These are phyloP conservation scores for Dendronephthya gigantea DNA, from an alignment of 64 coral and sea anemone species.

Conservation along the genomic window DNA sequence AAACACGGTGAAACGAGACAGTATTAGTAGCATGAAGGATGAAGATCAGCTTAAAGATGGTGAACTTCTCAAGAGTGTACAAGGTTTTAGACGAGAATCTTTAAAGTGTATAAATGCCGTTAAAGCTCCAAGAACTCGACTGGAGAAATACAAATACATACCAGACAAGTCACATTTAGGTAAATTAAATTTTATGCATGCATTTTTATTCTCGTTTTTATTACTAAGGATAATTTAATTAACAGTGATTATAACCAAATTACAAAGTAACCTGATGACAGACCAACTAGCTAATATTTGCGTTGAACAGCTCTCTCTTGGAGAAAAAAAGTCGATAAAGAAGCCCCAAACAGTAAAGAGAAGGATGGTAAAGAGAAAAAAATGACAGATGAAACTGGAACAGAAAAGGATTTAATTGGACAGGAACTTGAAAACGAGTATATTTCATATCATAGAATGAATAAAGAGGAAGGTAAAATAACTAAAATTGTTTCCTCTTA, in stretches of 20 bases:
- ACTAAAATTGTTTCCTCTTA: too few species aligned
- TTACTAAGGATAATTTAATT: not conserved
- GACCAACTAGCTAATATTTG: not conserved
- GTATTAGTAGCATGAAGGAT: too few species aligned
- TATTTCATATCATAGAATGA: too few species aligned
- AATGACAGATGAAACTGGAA: not conserved
- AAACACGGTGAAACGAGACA: too few species aligned
- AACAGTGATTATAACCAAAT: too few species aligned
- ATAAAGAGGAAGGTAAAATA: too few species aligned
- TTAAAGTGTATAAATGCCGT: not conserved
- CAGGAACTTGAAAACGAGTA: too few species aligned
- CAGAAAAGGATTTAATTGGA: not conserved
- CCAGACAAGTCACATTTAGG: not conserved
- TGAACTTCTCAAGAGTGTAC: not conserved
- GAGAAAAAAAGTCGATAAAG: not conserved
- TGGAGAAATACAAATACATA: not conserved
- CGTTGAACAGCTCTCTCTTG: not conserved
- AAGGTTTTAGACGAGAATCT: not conserved
- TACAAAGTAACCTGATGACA: too few species aligned
- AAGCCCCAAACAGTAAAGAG: not conserved
- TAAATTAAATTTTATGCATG: not conserved
- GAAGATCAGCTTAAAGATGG: not conserved
- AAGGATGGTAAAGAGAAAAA: not conserved
- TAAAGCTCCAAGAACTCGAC: not conserved
- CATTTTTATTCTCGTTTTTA: not conserved